Evolutionary conservation across 2,888 invertebrate species (phyloP).

Genomic region (Pomacea canaliculata): DNA sequence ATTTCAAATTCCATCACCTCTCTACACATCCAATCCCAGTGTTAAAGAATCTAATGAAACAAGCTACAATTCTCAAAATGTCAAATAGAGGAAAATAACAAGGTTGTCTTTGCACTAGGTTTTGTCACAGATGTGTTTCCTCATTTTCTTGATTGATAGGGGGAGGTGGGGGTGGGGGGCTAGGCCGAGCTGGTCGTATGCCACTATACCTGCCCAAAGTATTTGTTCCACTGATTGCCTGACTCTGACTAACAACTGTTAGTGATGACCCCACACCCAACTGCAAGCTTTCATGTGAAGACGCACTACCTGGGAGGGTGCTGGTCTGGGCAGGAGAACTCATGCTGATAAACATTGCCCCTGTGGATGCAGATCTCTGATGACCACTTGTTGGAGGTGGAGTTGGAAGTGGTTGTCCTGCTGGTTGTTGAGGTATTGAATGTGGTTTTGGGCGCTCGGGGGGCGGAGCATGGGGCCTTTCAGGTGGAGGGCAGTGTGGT

Average conservation of each 20-base stretch:
- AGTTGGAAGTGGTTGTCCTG: slow-evolving; percentile 14
- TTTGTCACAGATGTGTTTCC: slow-evolving; percentile 55
- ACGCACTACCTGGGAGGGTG: slow-evolving; percentile 34
- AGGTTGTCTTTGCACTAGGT: background rate
- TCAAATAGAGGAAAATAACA: too few species aligned
- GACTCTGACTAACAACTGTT: slow-evolving; percentile 19
- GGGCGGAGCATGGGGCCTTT: slow-evolving; percentile 32
- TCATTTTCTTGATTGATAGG: slow-evolving; percentile 50
- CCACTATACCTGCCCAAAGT: slow-evolving; percentile 34
- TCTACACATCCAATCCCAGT: too few species aligned
- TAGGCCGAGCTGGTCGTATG: slow-evolving; percentile 46
- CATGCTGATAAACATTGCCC: slow-evolving; percentile 32
- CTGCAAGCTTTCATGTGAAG: slow-evolving; percentile 28
- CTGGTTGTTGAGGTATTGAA: slow-evolving; percentile 27
- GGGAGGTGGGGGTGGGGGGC: slow-evolving; percentile 57
- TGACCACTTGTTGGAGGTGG: slow-evolving; percentile 36
- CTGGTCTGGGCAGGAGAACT: background rate
- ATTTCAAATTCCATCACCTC: too few species aligned
- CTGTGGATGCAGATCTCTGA: slow-evolving; percentile 58
- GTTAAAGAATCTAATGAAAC: too few species aligned
- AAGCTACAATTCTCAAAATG: too few species aligned
- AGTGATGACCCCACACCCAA: slow-evolving; percentile 11
- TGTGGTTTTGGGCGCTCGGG: slow-evolving; percentile 53
- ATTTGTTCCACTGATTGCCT: slow-evolving; percentile 18
- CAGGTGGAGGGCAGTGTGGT: slow-evolving; percentile 32